phyloP scores from a whole-genome alignment of 2,888 invertebrate species.

The Pollenia angustigena region DNA sequence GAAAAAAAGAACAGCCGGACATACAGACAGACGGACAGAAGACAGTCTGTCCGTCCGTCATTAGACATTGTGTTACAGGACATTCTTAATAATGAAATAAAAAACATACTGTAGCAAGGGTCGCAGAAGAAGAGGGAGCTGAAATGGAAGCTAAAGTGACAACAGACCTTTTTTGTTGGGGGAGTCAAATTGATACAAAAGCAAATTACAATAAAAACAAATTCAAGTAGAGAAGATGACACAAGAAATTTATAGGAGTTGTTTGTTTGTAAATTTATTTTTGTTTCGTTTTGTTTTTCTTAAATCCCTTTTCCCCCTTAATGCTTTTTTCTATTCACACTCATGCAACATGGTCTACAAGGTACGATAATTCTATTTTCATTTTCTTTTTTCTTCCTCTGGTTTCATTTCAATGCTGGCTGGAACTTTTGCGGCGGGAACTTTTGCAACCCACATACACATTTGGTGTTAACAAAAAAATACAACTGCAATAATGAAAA shows the following conservation, averaged over 20 bases:
- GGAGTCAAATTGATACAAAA: constrained; percentile 61
- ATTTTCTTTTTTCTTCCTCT: neutral
- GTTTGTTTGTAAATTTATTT: constrained; percentile 62
- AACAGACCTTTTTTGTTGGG: constrained; percentile 33
- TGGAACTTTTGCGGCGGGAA: constrained; percentile 34
- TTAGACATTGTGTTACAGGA: constrained; percentile 46
- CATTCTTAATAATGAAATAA: constrained; percentile 56
- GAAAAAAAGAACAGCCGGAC: neutral
- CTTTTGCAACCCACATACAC: constrained; percentile 47
- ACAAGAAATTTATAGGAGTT: constrained; percentile 69
- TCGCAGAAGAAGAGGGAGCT: neutral
- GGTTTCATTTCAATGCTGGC: constrained; percentile 2
- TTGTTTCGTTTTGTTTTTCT: constrained; percentile 47
- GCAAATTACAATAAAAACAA: constrained; percentile 58
- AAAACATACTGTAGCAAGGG: constrained; percentile 29
- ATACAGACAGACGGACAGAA: neutral
- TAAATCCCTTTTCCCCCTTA: constrained; percentile 18
- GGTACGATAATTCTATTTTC: constrained; percentile 22
- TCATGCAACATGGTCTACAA: constrained; percentile 35
- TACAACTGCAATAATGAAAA: constrained; percentile 55
- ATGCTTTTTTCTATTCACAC: constrained; percentile 8
- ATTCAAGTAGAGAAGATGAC: constrained; percentile 55
- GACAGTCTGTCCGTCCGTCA: neutral
- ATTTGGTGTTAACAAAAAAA: constrained; percentile 51
- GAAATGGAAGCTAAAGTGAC: constrained; percentile 12